Evolutionary conservation across 2,797 vertebrate genomes (phyloP), one percentile per base, ranked within the genome.

Genomic region (Enteromius viviparus): DNA sequence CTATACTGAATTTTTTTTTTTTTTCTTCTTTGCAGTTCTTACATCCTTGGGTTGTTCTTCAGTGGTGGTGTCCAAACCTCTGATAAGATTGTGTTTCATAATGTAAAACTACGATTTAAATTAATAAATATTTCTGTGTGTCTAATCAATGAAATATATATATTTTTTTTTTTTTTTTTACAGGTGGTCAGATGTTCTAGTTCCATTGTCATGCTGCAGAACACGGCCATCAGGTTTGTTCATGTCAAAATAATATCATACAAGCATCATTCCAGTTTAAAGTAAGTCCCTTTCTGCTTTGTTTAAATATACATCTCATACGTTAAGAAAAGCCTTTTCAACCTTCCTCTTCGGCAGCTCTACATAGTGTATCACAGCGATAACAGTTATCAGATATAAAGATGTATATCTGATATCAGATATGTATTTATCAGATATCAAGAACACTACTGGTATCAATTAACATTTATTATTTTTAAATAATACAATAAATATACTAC

Each of bases 401-500:
- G 71, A 69, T 69, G 47, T 68, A 47, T 68, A 68, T 47, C 40
- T 40, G 62, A 80, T 68, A 68, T 68, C 58, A 84, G 49, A 47
- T 65, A 42, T 76, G 11, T 47, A 68, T 69, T 69, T 85, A 58
- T 82, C 75, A 86, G 82, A 81, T 87, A 87, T 94, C 94, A 93
- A 94, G 90, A 94, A 92, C 89, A 93, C 93, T 95, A 95, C 84
- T 93, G 90, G 93, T 94, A 87, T 94, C 92, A 94, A 93, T 94
- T 94, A 93, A 93, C 92, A 93, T 95, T 95, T 95, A 95, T 95
- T 95, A 90, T 92, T 92, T 86, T 95, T 96, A 94, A 95, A 96
- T 94, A 94, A 91, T 94, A 95, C 94, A 96, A 95, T 96, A 95
- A 95, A 96, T 95, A 96, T 94, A 93, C 95, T 95, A 94, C 93